Percentiles rank a stretch among this genome's conserved stretches.
Conservation (phyloP, 2,888 invertebrate species). For the Brassicogethes aeneus region DNA sequence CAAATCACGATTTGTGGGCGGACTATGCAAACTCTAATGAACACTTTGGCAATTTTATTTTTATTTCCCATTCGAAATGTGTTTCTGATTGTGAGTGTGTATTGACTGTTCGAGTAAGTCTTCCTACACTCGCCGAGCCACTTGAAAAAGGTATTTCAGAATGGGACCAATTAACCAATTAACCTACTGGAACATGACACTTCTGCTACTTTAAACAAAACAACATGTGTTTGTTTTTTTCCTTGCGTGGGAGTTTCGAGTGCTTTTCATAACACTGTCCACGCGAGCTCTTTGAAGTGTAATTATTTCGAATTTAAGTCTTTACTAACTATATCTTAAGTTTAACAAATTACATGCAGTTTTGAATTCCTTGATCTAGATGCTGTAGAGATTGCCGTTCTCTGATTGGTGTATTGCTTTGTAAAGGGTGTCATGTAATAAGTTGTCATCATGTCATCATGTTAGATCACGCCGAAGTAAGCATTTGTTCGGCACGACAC, state of each 20-base stretch:
- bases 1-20: constrained; percentile 23
- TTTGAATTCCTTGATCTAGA: too few relatives aligned
- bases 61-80: constrained; percentile 15
- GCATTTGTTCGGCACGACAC: too few relatives aligned
- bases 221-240: constrained; percentile 3
- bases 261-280: not conserved
- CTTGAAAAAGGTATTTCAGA: constrained; percentile 21
- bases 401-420: too few relatives aligned
- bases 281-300: not conserved
- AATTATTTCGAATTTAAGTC: too few relatives aligned
- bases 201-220: constrained; percentile 21
- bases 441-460: too few relatives aligned
- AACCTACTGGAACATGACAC: constrained; percentile 20
- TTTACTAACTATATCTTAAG: too few relatives aligned
- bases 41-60: constrained; percentile 15
- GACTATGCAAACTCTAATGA: constrained; percentile 19
- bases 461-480: too few relatives aligned
- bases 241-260: constrained; percentile 1
- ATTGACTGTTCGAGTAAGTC: constrained; percentile 6
- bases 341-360: too few relatives aligned
- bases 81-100: constrained; percentile 1
- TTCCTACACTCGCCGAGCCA: not conserved
- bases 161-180: constrained; percentile 26
- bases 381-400: too few relatives aligned
- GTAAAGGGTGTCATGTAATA: too few relatives aligned